Base-by-base conservation (phyloP, 2,888 invertebrate species). In the Lagria hirta region DNA sequence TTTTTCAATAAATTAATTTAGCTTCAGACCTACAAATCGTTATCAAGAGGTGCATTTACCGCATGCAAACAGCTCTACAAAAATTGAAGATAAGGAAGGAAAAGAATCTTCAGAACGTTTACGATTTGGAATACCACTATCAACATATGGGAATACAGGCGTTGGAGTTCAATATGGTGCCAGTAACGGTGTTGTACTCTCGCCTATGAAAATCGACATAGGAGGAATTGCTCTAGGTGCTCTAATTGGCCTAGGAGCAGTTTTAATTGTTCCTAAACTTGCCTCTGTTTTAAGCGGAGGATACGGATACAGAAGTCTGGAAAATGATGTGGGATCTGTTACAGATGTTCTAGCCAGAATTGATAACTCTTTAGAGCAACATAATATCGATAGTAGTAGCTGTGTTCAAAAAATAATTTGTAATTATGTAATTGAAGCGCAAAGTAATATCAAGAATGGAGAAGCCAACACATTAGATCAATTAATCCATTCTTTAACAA, bases 211-310 rank as follows among this genome's bases (percentile, higher is more conserved):
- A 72, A 80, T 90, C 34, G 90, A 90, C 60, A 73, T 90, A 1
- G 90, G 89, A 3, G 90, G 89, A 1, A 81, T 90, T 4, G 79
- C 89, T 4, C 72, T 90, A 13, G 90, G 90, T 0, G 87, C 88
- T 2, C 76, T 89, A 1, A 76, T 90, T 27, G 90, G 90, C 1
- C 81, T 90, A 32, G 89, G 89, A 7, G 87, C 88, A 1, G 82
- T 90, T 43, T 74, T 90, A 10, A 80, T 90, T 2, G 76, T 89
- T 29, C 90, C 90, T 0, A 90, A 90, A 69, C 68, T 90, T 22
- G 78, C 89, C 2, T 80, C 84, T 46, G 78, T 85, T 0, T 77
- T 90, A 42, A 81, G 84, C 0, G 77, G 79, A 5, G 74, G 74
- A 18, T 76, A 79, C 15, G 83, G 84, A 20, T 86, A 84, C 27